A percentile compares a stretch with the other conserved stretches of the same genome.
Evolutionary conservation across 2,113 vertebrate species (phyloP).

Genomic region (Pelodiscus sinensis): DNA sequence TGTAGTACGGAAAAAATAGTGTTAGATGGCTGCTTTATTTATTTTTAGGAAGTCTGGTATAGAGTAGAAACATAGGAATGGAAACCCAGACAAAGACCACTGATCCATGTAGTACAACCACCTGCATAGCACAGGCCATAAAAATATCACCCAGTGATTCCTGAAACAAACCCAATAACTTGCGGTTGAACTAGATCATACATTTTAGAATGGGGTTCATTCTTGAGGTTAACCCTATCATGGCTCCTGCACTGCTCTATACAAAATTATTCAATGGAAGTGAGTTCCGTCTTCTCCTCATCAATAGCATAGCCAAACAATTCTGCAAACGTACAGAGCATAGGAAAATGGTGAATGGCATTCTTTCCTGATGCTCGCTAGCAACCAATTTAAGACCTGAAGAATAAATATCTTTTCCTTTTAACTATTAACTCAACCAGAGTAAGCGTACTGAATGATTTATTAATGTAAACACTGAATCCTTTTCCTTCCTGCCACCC

Average conservation of each 20-base stretch:
- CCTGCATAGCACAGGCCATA: background rate
- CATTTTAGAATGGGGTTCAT: constrained; percentile 9
- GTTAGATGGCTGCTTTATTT: constrained; percentile 1
- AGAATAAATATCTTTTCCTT: background rate
- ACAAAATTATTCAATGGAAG: background rate
- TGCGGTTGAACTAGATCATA: background rate
- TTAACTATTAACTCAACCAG: background rate
- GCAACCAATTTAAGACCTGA: background rate
- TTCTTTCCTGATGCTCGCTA: background rate
- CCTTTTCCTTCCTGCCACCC: background rate
- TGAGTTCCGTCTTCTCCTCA: background rate
- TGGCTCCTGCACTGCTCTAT: background rate
- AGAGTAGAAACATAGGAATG: background rate
- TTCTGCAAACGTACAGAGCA: background rate
- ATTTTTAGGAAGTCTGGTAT: background rate
- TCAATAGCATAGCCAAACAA: background rate
- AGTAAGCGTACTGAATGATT: background rate
- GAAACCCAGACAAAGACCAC: constrained; percentile 2
- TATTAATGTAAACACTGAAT: background rate
- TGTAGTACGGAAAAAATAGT: background rate
- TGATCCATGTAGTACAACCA: background rate
- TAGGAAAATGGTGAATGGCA: background rate
- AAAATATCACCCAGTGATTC: constrained; percentile 4
- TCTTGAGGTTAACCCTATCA: background rate
- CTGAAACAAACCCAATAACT: background rate